Evolutionary conservation across 2,888 invertebrate genomes (phyloP), one percentile per base, ranked within the genome.

Genomic region (Keiferia lycopersicella): DNA sequence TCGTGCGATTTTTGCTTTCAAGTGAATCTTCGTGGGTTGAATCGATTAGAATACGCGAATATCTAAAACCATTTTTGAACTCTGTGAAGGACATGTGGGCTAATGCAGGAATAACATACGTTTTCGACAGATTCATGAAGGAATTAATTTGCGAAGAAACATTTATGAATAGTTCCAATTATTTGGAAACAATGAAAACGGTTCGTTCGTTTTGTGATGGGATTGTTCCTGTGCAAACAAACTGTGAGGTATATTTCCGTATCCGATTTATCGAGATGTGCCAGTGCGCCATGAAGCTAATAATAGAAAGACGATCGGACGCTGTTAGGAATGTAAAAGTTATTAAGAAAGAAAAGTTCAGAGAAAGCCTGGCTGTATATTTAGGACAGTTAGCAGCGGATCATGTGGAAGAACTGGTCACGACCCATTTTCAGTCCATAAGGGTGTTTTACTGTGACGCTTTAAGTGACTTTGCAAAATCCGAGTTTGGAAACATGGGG

Each of bases 61-160:
- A 58, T 38, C 30, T 58, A 16, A 6, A 38, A 50, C 30, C 22
- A 50, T 59, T 66, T 34, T 45, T 45, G 45, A n/a, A 3, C n/a
- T 16, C 14, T 16, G 45, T 45, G 16, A 45, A 45, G 16, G 16
- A 45, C 16, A 14, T 45, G 45, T 45, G 45, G 45, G 16, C 45
- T 16, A 7, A 3, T 16, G 4, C n/a, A 6, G 45, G n/a, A 14
- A 45, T 45, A 16, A 45, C 2, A 7, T 1, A 45, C 2, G 16
- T 45, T 16, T 45, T 45, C 18, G 11, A 50, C 20, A 20, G 20
- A 16, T 50, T 50, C 10, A 1, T 50, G 6, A 50, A 8, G 11
- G 18, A 11, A 11, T 50, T 50, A 2, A 50, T 50, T 7, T 50
- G 16, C 18, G 11, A 16, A 16, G 20, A 20, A 16, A 20, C 20